Conservation (phyloP, 2,797 vertebrate species). For the Tangara arthus region DNA sequence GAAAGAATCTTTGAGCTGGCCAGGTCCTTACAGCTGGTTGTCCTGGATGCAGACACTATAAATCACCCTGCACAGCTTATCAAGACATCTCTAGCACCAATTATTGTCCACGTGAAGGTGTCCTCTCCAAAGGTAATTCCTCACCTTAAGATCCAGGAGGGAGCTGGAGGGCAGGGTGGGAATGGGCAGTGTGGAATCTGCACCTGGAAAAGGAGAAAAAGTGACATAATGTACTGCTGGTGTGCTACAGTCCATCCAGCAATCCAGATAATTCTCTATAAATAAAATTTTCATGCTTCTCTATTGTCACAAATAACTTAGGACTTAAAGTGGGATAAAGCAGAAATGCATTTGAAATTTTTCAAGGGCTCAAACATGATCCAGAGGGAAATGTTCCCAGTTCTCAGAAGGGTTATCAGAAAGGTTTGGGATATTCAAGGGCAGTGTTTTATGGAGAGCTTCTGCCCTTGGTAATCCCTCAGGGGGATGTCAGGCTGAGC, state of each 20-base stretch:
- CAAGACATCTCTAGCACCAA: constrained; percentile 97
- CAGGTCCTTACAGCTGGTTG: constrained; percentile 93
- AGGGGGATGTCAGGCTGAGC: background rate
- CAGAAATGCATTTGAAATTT: background rate
- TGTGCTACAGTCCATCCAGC: background rate
- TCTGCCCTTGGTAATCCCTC: background rate
- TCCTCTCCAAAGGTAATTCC: constrained; percentile 92
- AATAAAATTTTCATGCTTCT: background rate
- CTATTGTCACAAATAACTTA: background rate
- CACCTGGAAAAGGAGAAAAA: background rate
- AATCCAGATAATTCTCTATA: background rate
- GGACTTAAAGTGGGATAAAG: background rate
- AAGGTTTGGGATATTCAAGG: background rate
- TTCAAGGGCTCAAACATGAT: background rate
- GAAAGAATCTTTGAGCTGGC: constrained; percentile 97
- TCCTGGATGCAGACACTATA: constrained; percentile 96
- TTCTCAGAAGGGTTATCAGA: background rate
- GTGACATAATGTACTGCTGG: background rate
- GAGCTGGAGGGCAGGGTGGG: background rate
- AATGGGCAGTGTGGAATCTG: background rate
- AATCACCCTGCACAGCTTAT: constrained; percentile 96
- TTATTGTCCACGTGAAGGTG: constrained; percentile 97
- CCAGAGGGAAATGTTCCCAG: background rate
- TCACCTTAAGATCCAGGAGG: background rate
- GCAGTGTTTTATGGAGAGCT: background rate